Percentiles rank a stretch among this genome's conserved stretches.
Conservation (phyloP, 2,888 invertebrate genomes). For the Hipparchia sbordonii region DNA sequence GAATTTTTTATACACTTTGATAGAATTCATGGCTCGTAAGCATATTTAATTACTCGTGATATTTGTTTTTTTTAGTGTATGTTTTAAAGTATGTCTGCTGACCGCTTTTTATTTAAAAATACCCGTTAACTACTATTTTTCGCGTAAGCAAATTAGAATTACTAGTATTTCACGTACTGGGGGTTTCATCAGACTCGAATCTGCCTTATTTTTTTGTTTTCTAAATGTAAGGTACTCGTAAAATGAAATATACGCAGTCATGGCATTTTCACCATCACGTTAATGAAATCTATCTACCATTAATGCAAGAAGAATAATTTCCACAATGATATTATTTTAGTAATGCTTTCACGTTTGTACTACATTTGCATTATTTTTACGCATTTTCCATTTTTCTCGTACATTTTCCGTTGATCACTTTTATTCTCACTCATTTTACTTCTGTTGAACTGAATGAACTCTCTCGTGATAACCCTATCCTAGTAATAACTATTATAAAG, state of each 20-base stretch:
- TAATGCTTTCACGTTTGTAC: neutral
- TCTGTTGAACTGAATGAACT: neutral
- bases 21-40: slow-evolving; percentile 32
- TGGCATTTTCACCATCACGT: neutral
- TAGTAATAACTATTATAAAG: neutral
- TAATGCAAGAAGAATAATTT: slow-evolving; percentile 3
- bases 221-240: neutral
- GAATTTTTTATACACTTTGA: slow-evolving; percentile 40
- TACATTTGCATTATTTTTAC: slow-evolving; percentile 1
- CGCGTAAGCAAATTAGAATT: neutral
- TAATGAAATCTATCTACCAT: neutral
- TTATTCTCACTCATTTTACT: slow-evolving; percentile 2
- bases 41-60: slow-evolving; percentile 26
- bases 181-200: no score
- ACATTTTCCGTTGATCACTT: neutral
- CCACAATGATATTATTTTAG: neutral
- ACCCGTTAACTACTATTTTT: neutral
- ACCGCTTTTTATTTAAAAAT: neutral
- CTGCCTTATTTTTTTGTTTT: no score
- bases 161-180: neutral
- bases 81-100: slow-evolving; percentile 8
- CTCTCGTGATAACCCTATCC: neutral
- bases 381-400: neutral
- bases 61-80: slow-evolving; percentile 30
- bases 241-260: neutral